Evolutionary conservation across 1,140 invertebrate species (phyloP), one percentile per base, ranked within the genome.

Genomic region (Zaprionus ghesquierei): DNA sequence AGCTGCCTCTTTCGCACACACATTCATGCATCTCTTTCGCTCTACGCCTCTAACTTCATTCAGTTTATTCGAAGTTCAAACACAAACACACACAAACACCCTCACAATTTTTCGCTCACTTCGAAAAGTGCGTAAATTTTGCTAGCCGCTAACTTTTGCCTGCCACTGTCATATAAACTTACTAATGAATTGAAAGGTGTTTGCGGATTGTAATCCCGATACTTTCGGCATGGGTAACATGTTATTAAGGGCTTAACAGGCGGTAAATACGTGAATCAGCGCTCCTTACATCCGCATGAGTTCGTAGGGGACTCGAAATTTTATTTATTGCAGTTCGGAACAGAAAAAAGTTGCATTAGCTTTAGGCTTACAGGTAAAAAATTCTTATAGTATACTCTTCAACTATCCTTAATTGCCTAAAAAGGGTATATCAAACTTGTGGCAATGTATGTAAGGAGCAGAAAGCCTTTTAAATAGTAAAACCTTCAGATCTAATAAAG

Each of bases 111-210:
- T 65, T 74, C 55, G 69, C 61, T 69, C 76, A 70, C 61, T 77
- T 58, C 53, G 18, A 10, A 5, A 27, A 79, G 53, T 77, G 61
- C 60, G 64, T 77, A 78, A 69, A 78, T 87, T 72, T 61, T 33
- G 49, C 56, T 50, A 51, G 56, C 69, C 35, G 38, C 56, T 54
- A 80, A 84, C 65, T 75, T 77, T 65, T 22, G 25, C 27, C 44
- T 29, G 22, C 31, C 49, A 71, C 27, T 76, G 63, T 58, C 53
- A 54, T 54, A 81, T 82, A 87, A 86, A 86, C 63, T 87, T 82
- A 46, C 49, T 76, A 86, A 87, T 86, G 82, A 87, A 86, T 86
- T 82, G 82, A 82, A 79, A 87, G 82, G 79, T 82, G 69, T 58
- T 31, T 44, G 25, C 6, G 22, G 23, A 25, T 15, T 64, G 25